phyloP scores from a whole-genome alignment of 2,888 invertebrate species.

The Lutraria lutraria region DNA sequence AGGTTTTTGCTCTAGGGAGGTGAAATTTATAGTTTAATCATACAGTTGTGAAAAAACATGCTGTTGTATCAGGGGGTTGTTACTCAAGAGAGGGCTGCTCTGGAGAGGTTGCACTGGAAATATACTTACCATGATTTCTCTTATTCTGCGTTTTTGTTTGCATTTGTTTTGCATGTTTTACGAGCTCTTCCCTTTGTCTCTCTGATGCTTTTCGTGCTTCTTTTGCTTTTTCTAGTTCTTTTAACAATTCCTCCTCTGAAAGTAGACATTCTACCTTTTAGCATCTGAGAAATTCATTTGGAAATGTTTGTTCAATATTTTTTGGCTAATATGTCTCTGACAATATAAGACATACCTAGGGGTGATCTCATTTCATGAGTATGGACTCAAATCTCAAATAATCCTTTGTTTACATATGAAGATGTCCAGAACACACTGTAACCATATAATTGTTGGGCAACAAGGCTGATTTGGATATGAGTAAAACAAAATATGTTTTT shows the following conservation, averaged over 20 bases:
- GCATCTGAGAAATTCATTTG: background rate
- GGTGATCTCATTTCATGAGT: background rate
- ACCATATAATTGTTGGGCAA: too few relatives aligned
- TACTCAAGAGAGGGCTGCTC: too few relatives aligned
- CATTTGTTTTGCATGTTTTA: constrained; percentile 85
- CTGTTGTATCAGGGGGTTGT: too few relatives aligned
- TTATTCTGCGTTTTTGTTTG: constrained; percentile 85
- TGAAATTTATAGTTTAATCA: too few relatives aligned
- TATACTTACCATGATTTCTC: constrained; percentile 84
- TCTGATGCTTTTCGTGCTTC: constrained; percentile 82
- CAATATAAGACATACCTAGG: background rate
- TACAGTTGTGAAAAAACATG: too few relatives aligned
- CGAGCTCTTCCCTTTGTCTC: constrained; percentile 85
- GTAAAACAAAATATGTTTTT: too few relatives aligned
- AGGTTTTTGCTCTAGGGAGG: too few relatives aligned
- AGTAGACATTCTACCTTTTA: constrained; percentile 18
- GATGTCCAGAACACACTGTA: too few relatives aligned
- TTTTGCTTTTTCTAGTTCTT: constrained; percentile 81
- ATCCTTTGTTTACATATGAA: background rate
- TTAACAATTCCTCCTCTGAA: constrained; percentile 79
- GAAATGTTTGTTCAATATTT: background rate
- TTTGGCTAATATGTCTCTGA: background rate
- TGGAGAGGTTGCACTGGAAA: too few relatives aligned
- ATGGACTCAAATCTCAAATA: background rate
- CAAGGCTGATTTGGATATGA: too few relatives aligned